Evolutionary conservation across 1,140 invertebrate species (phyloP).

Genomic region (Gerris buenoi): DNA sequence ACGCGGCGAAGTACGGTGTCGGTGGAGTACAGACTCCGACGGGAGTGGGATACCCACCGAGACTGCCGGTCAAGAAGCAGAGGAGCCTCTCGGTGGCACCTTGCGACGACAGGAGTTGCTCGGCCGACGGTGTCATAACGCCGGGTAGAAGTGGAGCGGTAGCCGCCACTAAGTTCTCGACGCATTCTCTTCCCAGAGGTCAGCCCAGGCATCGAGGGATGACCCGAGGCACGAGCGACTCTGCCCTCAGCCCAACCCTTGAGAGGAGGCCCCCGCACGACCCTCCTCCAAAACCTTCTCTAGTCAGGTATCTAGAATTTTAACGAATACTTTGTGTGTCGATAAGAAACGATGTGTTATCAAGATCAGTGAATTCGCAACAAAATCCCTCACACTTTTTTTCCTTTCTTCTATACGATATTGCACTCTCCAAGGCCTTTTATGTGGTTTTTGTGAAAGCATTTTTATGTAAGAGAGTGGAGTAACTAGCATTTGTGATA

Average conservation of each 20-base stretch:
- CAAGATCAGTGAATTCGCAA: no score
- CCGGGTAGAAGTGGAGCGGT: constrained; percentile 10
- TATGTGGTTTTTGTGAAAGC: no score
- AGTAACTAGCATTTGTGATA: no score
- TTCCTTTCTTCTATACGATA: no score
- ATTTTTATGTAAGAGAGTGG: no score
- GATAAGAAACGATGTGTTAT: no score
- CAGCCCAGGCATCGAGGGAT: constrained; percentile 7
- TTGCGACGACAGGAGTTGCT: constrained; percentile 39
- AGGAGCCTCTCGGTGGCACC: constrained; percentile 49
- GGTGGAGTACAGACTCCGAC: constrained; percentile 33
- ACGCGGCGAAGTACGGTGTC: constrained; percentile 40
- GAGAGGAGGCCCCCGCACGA: constrained; percentile 28
- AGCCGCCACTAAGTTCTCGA: constrained; percentile 34
- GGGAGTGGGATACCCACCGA: constrained; percentile 39
- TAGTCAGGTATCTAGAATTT: constrained; percentile 43
- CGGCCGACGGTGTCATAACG: constrained; percentile 41
- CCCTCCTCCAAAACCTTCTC: constrained; percentile 30
- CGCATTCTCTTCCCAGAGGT: constrained; percentile 38
- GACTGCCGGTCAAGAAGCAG: constrained; percentile 50
- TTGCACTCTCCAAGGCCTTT: no score
- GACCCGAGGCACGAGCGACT: constrained; percentile 38
- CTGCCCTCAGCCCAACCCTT: constrained; percentile 34
- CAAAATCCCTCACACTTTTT: no score
- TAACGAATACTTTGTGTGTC: no score